Evolutionary conservation across 2,888 invertebrate genomes (phyloP).

Genomic region (Nomada hirtipes): DNA sequence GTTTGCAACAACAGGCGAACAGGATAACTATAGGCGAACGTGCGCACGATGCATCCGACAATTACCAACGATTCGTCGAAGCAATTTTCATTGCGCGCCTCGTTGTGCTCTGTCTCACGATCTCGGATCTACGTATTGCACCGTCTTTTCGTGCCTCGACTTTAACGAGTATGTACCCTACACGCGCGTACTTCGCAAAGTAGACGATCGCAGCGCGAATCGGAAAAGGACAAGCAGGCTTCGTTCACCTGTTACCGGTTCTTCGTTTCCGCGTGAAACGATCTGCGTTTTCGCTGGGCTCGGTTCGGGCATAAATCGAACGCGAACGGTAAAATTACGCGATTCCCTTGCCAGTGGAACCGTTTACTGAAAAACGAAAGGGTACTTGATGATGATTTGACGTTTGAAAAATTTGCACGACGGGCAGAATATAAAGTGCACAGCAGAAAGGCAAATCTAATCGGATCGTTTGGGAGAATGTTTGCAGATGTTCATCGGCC

Average conservation of each 20-base stretch:
- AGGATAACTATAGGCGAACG: not conserved
- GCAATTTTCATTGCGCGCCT: not conserved
- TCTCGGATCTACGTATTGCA: not conserved
- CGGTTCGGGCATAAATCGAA: slow-evolving; percentile 2
- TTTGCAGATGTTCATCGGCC: not conserved
- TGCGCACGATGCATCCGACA: not conserved
- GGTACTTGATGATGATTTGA: not conserved
- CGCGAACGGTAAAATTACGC: slow-evolving; percentile 8
- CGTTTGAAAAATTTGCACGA: not conserved
- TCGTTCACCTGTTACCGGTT: slow-evolving; percentile 1
- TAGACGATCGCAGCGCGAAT: not conserved
- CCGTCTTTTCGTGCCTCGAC: not conserved
- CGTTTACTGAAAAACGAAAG: slow-evolving; percentile 54
- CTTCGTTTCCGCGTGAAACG: not conserved
- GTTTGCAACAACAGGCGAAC: not conserved
- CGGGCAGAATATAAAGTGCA: not conserved
- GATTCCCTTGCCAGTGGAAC: slow-evolving; percentile 1
- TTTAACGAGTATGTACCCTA: not conserved
- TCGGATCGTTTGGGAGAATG: not conserved
- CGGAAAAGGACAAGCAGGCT: not conserved
- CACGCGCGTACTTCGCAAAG: not conserved
- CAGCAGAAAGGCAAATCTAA: not conserved
- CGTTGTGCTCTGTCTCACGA: not conserved
- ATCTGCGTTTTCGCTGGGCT: not conserved
- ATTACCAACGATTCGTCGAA: not conserved